phyloP scores from a whole-genome alignment of 1,140 invertebrate genomes.

The Chelonus insularis region DNA sequence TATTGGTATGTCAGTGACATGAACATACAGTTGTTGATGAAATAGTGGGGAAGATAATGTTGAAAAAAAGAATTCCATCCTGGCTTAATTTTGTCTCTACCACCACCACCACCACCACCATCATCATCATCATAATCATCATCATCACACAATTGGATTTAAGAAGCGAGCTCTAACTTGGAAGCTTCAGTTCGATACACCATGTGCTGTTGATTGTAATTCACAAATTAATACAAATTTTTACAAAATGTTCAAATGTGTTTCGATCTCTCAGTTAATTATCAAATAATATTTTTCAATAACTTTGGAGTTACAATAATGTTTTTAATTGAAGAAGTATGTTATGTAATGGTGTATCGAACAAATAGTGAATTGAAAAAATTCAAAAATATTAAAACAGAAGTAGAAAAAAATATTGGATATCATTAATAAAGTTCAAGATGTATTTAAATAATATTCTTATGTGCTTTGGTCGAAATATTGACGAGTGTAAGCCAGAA shows the following conservation, averaged over 20 bases:
- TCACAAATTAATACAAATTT: conserved; percentile 16
- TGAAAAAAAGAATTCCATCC: conserved; percentile 18
- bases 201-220: conserved; percentile 29
- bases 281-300: no score
- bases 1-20: neutral
- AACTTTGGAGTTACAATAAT: no score
- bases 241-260: no score
- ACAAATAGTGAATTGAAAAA: no score
- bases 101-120: conserved; percentile 26
- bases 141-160: conserved; percentile 36
- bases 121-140: no score
- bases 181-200: conserved; percentile 32
- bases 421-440: no score
- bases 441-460: conserved; percentile 29
- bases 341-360: no score
- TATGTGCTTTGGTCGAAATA: conserved; percentile 11
- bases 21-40: neutral
- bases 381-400: no score
- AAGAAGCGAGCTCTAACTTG: conserved; percentile 28
- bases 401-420: no score
- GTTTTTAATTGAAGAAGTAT: no score
- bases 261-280: no score
- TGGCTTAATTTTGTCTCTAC: conserved; percentile 4
- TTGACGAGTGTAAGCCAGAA: conserved; percentile 1
- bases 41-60: conserved; percentile 7